phyloP scores from a whole-genome alignment of 2,888 invertebrate genomes.

The Saturnia pavonia region DNA sequence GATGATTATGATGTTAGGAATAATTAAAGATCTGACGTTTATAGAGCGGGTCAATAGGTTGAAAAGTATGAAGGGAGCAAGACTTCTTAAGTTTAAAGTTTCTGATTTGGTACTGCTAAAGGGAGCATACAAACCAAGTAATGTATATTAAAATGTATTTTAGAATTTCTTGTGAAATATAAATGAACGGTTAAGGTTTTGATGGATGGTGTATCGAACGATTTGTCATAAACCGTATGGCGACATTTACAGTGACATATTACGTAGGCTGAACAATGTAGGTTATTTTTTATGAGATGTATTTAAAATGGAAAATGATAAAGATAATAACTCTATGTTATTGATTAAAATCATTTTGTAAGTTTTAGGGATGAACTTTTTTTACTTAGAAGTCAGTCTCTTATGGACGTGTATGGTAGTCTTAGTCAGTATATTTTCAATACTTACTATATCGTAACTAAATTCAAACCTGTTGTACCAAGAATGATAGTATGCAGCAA shows the following conservation, averaged over 20 bases:
- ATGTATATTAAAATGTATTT: constrained; percentile 14
- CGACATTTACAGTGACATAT: constrained; percentile 21
- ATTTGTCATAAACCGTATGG: constrained; percentile 19
- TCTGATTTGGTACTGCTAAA: not conserved
- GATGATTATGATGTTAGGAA: constrained; percentile 77
- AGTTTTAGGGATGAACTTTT: not conserved
- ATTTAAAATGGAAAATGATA: constrained; percentile 6
- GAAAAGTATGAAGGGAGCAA: constrained; percentile 17
- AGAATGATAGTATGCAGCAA: no score
- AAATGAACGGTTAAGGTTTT: constrained; percentile 20
- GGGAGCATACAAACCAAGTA: not conserved
- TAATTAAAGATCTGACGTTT: constrained; percentile 76
- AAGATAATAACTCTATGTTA: not conserved
- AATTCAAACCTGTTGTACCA: no score
- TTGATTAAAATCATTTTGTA: constrained; percentile 1
- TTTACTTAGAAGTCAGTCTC: not conserved
- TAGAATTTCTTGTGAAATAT: constrained; percentile 17
- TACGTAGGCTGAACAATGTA: constrained; percentile 13
- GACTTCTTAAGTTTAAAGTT: constrained; percentile 18
- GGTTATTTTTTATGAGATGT: constrained; percentile 3
- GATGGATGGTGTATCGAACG: constrained; percentile 22
- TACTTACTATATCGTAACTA: not conserved
- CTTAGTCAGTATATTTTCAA: not conserved
- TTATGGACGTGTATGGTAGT: not conserved
- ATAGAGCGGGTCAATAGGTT: constrained; percentile 55